Conservation (phyloP, 1,140 invertebrate genomes). For the Piezodorus guildinii region DNA sequence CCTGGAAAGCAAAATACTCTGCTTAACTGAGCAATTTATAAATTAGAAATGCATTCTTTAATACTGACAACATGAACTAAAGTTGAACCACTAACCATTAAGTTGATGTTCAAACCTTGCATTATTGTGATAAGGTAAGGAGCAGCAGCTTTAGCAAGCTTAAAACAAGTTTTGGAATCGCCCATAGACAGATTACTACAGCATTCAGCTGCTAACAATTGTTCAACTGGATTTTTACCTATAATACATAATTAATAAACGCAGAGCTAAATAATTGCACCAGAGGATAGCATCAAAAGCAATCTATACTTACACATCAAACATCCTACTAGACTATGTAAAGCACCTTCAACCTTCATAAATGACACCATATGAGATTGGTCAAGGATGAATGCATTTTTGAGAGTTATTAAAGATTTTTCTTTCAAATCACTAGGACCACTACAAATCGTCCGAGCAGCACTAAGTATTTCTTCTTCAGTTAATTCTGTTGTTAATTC, state of each 20-base stretch:
- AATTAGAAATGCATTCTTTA: too few species aligned
- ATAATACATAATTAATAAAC: constrained; percentile 24
- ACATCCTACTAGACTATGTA: constrained; percentile 36
- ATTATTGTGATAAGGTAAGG: constrained; percentile 35
- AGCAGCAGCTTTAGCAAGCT: constrained; percentile 33
- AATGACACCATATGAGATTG: constrained; percentile 33
- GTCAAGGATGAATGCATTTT: constrained; percentile 35
- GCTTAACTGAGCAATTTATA: too few species aligned
- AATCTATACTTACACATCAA: constrained; percentile 33
- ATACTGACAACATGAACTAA: too few species aligned
- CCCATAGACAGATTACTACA: constrained; percentile 37
- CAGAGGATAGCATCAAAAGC: not conserved
- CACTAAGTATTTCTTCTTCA: constrained; percentile 7
- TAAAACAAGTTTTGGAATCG: constrained; percentile 30
- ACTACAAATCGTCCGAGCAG: not conserved
- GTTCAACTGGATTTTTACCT: constrained; percentile 34
- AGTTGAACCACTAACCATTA: constrained; percentile 32
- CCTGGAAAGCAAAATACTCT: constrained; percentile 30
- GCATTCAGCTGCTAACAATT: constrained; percentile 35
- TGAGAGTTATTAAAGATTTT: constrained; percentile 27
- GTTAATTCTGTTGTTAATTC: not conserved
- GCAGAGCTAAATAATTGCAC: not conserved
- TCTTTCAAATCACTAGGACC: not conserved
- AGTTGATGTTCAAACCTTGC: constrained; percentile 32
- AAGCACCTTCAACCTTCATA: constrained; percentile 34